Evolutionary conservation across 2,113 vertebrate genomes (phyloP).

Genomic region (Pachypanchax playfairii): DNA sequence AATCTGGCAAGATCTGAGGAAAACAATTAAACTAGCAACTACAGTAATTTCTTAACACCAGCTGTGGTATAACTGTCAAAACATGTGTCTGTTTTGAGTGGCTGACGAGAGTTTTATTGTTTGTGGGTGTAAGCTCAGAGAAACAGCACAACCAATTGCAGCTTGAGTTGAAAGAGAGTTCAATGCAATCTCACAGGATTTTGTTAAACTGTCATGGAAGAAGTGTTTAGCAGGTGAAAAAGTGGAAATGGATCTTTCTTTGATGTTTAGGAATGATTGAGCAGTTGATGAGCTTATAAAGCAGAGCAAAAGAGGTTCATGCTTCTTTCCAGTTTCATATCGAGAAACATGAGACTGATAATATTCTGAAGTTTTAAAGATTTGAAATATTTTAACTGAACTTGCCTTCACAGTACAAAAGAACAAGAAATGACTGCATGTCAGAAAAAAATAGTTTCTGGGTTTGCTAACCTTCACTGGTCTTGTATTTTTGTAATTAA

Average conservation of each 20-base stretch:
- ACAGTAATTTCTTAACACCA: conserved; percentile 3
- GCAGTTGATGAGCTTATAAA: background rate
- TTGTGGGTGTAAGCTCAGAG: background rate
- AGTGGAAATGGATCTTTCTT: conserved; percentile 1
- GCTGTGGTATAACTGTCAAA: conserved; percentile 4
- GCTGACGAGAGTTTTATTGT: background rate
- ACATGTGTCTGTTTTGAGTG: conserved; percentile 6
- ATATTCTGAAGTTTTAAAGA: background rate
- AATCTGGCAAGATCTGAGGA: background rate
- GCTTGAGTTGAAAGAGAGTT: background rate
- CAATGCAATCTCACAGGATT: background rate
- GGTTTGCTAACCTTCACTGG: too few species aligned
- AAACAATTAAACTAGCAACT: conserved; percentile 1
- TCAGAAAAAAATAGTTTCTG: too few species aligned
- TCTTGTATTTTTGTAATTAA: too few species aligned
- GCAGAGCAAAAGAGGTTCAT: background rate
- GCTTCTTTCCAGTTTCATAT: background rate
- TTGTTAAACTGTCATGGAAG: background rate
- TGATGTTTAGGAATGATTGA: background rate
- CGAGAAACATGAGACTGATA: too few species aligned
- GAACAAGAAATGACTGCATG: too few species aligned
- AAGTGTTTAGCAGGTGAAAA: background rate
- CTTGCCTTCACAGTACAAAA: background rate
- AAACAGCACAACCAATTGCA: background rate
- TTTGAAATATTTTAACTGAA: background rate